Evolutionary conservation across 2,113 vertebrate genomes (phyloP).

Genomic region (Eretmodus cyanostictus): DNA sequence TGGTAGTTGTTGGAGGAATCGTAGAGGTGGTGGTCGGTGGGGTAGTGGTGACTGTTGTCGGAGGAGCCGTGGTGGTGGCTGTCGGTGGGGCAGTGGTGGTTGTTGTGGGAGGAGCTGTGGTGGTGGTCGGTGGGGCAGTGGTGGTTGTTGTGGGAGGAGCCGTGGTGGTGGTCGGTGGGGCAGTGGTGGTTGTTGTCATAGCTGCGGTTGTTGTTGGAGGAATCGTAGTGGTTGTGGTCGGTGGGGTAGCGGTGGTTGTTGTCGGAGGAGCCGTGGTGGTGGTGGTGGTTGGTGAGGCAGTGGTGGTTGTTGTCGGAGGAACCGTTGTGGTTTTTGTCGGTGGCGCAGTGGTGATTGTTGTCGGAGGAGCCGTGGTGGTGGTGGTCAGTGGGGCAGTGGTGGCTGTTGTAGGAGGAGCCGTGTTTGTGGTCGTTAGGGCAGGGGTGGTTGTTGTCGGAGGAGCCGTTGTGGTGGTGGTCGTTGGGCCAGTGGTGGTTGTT

Average conservation of each 20-base stretch:
- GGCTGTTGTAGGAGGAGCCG: accelerated
- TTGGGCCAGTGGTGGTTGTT: accelerated
- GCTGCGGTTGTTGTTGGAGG: too few species aligned
- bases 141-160: too few species aligned
- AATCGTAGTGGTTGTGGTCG: too few species aligned
- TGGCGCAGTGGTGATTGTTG: accelerated
- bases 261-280: accelerated
- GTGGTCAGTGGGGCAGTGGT: accelerated
- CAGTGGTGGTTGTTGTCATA: too few species aligned
- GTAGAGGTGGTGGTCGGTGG: too few species aligned
- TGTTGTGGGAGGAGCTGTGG: too few species aligned
- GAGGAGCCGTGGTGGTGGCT: accelerated
- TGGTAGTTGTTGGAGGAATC: too few species aligned
- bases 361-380: accelerated
- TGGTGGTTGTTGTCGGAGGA: accelerated
- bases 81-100: too few species aligned
- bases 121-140: too few species aligned
- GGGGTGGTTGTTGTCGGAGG: accelerated
- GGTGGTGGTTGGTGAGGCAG: accelerated
- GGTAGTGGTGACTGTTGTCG: too few species aligned
- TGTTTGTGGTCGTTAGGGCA: accelerated
- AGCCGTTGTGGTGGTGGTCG: accelerated
- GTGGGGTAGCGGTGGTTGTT: too few species aligned
- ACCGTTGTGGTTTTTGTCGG: accelerated
- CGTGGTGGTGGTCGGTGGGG: too few species aligned